Evolutionary conservation across 2,113 vertebrate species (phyloP).

Genomic region (Vireo altiloquus): DNA sequence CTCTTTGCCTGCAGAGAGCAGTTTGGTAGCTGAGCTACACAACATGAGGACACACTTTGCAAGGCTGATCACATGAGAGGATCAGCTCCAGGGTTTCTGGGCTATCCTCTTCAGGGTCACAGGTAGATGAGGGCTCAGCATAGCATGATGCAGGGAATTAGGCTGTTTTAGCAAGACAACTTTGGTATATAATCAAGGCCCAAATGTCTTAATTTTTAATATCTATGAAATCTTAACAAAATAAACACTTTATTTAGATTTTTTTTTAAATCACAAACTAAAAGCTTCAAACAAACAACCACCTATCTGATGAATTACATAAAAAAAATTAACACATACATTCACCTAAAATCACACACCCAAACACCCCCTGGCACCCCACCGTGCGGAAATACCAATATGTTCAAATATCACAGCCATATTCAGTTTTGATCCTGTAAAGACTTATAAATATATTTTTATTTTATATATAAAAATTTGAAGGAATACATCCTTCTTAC

Average conservation of each 20-base stretch:
- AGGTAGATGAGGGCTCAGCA: neutral
- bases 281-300: neutral
- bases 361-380: neutral
- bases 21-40: neutral
- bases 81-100: neutral
- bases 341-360: neutral
- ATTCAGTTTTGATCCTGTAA: neutral
- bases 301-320: neutral
- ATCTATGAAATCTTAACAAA: neutral
- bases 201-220: neutral
- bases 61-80: neutral
- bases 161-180: neutral
- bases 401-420: neutral
- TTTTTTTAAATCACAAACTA: neutral
- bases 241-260: neutral
- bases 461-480: neutral
- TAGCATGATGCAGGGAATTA: neutral
- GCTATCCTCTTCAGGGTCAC: neutral
- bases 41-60: neutral
- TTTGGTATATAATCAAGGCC: neutral
- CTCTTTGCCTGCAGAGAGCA: neutral
- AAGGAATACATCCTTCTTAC: neutral
- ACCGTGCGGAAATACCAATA: neutral
- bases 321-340: neutral
- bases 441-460: no score